These are phyloP conservation scores for Ceyx melanurus DNA, from an alignment of 2,113 vertebrate species.

Conservation along the genomic window DNA sequence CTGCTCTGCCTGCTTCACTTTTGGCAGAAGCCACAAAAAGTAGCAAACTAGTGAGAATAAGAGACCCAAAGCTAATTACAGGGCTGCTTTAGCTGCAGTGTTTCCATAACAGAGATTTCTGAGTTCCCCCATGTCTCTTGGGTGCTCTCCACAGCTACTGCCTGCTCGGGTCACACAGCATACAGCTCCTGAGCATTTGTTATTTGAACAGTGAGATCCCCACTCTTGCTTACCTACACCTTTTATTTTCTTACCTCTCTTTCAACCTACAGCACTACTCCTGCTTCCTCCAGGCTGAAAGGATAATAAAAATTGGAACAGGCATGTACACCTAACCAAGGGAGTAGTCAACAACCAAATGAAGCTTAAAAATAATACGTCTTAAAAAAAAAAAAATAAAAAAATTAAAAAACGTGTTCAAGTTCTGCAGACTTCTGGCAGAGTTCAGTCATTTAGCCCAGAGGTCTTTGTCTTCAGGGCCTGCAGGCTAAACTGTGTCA, in stretches of 20 bases:
- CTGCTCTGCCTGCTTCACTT: not conserved
- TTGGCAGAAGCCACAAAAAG: not conserved
- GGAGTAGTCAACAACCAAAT: not conserved
- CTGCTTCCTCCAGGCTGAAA: conserved; percentile 1
- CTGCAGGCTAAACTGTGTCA: not conserved
- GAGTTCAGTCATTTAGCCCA: conserved; percentile 11
- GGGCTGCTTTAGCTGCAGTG: not conserved
- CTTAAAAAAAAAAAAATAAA: conserved; percentile 8
- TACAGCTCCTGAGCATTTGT: not conserved
- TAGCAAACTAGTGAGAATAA: not conserved
- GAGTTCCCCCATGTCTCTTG: not conserved
- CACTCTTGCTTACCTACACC: not conserved
- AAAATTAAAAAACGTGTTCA: conserved; percentile 21
- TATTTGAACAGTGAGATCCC: not conserved
- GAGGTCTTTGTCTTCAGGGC: conserved; percentile 26
- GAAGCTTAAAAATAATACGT: conserved; percentile 2
- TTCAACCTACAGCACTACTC: not conserved
- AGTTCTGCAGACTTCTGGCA: conserved; percentile 52
- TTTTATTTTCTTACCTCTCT: not conserved
- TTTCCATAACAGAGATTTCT: not conserved
- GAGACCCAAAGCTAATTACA: not conserved
- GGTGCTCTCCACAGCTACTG: not conserved
- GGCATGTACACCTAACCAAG: not conserved
- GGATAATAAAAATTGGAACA: conserved; percentile 2
- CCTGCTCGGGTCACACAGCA: not conserved